phyloP scores from a whole-genome alignment of 2,113 vertebrate species.

The Microcebus lehilahytsara region DNA sequence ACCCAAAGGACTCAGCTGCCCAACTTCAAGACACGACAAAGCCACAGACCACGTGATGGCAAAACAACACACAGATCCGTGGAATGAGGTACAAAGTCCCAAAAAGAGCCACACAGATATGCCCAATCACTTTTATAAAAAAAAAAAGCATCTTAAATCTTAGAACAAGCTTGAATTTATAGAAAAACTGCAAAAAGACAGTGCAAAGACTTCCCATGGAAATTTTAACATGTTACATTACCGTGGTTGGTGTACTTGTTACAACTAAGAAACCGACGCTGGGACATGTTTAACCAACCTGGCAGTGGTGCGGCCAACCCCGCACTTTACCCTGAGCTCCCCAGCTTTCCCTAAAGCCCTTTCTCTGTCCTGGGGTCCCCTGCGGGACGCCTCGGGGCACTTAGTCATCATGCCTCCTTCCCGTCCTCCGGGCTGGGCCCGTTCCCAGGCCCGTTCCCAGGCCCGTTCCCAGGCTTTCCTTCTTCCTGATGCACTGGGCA shows the following conservation, averaged over 20 bases:
- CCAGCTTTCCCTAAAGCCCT: fast-evolving
- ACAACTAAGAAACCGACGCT: fast-evolving
- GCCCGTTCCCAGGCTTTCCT: background rate
- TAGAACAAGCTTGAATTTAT: fast-evolving
- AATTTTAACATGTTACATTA: fast-evolving
- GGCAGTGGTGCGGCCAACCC: fast-evolving
- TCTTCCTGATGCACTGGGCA: background rate
- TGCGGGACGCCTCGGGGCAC: fast-evolving
- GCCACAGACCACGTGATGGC: fast-evolving
- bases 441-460: too few species aligned
- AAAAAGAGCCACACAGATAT: fast-evolving
- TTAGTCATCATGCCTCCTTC: background rate
- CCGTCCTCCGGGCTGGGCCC: background rate
- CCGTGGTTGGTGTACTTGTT: fast-evolving
- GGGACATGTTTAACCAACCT: fast-evolving
- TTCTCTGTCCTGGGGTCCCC: background rate
- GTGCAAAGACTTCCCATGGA: fast-evolving
- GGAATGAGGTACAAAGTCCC: fast-evolving
- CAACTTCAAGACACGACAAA: fast-evolving
- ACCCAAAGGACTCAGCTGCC: fast-evolving
- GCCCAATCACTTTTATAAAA: background rate
- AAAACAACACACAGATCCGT: fast-evolving
- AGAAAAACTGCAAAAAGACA: too few species aligned
- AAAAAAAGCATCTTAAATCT: too few species aligned
- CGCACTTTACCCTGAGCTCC: fast-evolving